phyloP scores from a whole-genome alignment of 2,113 vertebrate species.

The Podarcis muralis region DNA sequence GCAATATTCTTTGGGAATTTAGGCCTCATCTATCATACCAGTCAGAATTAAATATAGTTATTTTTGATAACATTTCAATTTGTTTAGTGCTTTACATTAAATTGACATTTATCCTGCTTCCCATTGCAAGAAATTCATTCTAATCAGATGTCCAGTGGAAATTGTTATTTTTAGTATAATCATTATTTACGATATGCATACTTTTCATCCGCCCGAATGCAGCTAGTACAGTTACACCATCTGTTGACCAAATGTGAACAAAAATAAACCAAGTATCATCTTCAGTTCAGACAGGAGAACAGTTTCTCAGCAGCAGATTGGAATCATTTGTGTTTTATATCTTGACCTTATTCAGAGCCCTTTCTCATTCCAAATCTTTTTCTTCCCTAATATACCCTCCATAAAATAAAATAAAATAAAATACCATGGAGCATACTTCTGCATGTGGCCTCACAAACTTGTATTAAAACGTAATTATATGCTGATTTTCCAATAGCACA shows the following conservation, averaged over 20 bases:
- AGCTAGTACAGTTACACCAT: constrained; percentile 59
- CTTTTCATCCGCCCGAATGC: constrained; percentile 50
- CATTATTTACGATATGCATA: constrained; percentile 58
- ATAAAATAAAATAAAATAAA: neutral
- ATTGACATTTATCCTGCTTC: constrained; percentile 37
- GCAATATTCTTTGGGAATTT: constrained; percentile 20
- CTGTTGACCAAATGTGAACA: constrained; percentile 72
- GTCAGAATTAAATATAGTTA: constrained; percentile 37
- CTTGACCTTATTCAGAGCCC: constrained; percentile 59
- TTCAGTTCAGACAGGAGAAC: constrained; percentile 50
- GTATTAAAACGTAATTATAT: neutral
- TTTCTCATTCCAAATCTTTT: constrained; percentile 35
- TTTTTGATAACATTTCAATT: constrained; percentile 37
- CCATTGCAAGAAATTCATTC: constrained; percentile 28
- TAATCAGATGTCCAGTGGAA: constrained; percentile 65
- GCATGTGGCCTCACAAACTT: neutral
- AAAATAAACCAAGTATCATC: constrained; percentile 68
- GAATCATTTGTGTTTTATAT: constrained; percentile 48
- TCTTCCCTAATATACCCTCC: constrained; percentile 35
- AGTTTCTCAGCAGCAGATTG: constrained; percentile 52
- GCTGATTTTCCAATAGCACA: neutral
- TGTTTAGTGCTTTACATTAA: constrained; percentile 45
- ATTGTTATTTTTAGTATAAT: constrained; percentile 67
- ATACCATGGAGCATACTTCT: neutral
- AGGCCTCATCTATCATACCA: constrained; percentile 30